Percentiles rank a stretch among this genome's conserved stretches.
Evolutionary conservation across 2,797 vertebrate species (phyloP).

Genomic region (Gadopsis bispinosus): DNA sequence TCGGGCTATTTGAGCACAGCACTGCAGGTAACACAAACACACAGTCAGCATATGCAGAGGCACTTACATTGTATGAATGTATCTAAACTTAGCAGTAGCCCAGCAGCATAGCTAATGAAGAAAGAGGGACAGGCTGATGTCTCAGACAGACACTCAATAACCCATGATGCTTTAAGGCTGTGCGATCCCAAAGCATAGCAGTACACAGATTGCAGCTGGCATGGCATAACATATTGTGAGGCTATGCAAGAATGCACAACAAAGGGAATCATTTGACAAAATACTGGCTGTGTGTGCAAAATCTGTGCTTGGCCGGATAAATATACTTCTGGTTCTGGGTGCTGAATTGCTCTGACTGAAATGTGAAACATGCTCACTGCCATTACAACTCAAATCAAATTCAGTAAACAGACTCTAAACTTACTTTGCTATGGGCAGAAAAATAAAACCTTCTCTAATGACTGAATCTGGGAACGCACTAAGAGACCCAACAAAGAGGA

Average conservation of each 20-base stretch:
- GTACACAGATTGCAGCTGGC: constrained; percentile 48
- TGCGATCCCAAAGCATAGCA: constrained; percentile 49
- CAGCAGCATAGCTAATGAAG: constrained; percentile 53
- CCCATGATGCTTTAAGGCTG: constrained; percentile 60
- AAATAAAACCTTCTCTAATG: constrained; percentile 19
- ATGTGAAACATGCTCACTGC: constrained; percentile 38
- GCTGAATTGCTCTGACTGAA: constrained; percentile 41
- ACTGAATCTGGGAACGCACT: constrained; percentile 33
- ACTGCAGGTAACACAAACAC: constrained; percentile 70
- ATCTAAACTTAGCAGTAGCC: constrained; percentile 44
- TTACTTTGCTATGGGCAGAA: constrained; percentile 15
- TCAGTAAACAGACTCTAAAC: constrained; percentile 21
- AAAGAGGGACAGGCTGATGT: constrained; percentile 52
- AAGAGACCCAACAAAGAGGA: constrained; percentile 25
- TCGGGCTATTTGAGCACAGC: constrained; percentile 50
- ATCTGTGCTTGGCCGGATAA: constrained; percentile 32
- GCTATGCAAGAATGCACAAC: constrained; percentile 48
- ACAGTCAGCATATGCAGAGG: constrained; percentile 65
- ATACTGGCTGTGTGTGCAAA: constrained; percentile 42
- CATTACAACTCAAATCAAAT: constrained; percentile 38
- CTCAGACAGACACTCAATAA: constrained; percentile 67
- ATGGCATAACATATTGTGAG: constrained; percentile 47
- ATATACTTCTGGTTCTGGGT: constrained; percentile 33
- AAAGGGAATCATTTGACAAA: constrained; percentile 61
- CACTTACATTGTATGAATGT: constrained; percentile 29